These are phyloP conservation scores for Acanthaster planci DNA, from an alignment of 35 echinoderm and acorn worm species.

Conservation along the genomic window DNA sequence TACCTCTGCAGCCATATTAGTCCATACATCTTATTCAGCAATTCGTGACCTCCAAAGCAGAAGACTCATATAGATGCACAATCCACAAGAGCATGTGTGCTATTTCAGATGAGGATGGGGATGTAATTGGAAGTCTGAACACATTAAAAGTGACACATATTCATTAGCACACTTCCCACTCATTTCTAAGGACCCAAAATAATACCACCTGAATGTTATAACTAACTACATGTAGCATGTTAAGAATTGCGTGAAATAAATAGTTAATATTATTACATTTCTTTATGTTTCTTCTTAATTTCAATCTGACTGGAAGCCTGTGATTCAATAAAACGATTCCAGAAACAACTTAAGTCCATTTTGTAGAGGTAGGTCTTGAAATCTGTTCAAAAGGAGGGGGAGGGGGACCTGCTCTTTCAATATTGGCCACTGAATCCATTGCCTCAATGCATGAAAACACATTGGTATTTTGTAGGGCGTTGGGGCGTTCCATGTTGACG, in stretches of 20 bases:
- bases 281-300: not conserved
- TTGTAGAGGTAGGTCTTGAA: constrained; percentile 9
- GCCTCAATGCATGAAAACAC: constrained; percentile 51
- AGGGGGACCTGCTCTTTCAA: constrained; percentile 21
- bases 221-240: not conserved
- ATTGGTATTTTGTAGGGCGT: constrained; percentile 59
- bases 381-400: constrained; percentile 20
- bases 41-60: constrained; percentile 64
- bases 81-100: not conserved
- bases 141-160: not conserved
- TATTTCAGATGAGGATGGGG: too few relatives aligned
- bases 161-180: too few relatives aligned
- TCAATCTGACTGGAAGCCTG: not conserved
- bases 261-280: not conserved
- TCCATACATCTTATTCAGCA: constrained; percentile 58
- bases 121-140: not conserved
- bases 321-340: not conserved
- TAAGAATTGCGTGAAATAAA: not conserved
- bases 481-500: constrained; percentile 61
- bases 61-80: constrained; percentile 8
- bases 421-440: constrained; percentile 48
- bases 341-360: constrained; percentile 54
- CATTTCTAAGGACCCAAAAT: not conserved
- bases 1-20: constrained; percentile 54
- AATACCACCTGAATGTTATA: not conserved